phyloP scores from a whole-genome alignment of 2,888 invertebrate species.

The Caenorhabditis sp. region DNA sequence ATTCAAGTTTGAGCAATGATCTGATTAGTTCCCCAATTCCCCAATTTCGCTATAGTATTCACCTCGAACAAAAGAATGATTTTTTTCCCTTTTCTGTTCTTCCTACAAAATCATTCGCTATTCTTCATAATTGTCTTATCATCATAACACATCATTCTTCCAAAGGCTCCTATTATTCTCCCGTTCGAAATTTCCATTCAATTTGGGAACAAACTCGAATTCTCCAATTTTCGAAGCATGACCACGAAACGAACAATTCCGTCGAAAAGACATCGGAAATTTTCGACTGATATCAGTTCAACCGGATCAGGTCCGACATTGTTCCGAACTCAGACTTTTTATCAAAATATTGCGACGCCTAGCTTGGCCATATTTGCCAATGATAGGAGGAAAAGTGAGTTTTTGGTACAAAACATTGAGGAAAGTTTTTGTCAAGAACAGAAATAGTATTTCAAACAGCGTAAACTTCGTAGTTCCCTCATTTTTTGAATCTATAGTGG shows the following conservation, averaged over 20 bases:
- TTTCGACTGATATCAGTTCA: constrained; percentile 13
- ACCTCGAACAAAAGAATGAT: too few species aligned
- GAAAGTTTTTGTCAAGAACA: too few species aligned
- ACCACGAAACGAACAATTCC: not conserved
- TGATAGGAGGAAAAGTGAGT: constrained; percentile 27
- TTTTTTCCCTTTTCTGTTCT: not conserved
- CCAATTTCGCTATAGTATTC: too few species aligned
- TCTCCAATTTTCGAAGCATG: constrained; percentile 9
- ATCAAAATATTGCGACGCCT: constrained; percentile 19
- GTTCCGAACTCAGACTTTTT: constrained; percentile 8
- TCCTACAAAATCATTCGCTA: constrained; percentile 3
- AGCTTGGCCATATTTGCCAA: constrained; percentile 19
- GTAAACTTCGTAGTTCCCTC: too few species aligned
- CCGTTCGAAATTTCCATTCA: too few species aligned
- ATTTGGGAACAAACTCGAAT: too few species aligned
- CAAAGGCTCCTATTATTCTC: too few species aligned
- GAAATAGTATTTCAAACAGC: too few species aligned
- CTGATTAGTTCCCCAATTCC: too few species aligned
- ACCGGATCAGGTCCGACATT: not conserved
- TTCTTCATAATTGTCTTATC: constrained; percentile 3
- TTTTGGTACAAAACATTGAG: not conserved
- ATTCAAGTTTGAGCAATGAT: too few species aligned
- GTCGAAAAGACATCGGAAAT: constrained; percentile 11
- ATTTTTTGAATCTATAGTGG: too few species aligned
- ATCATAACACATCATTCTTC: not conserved